Evolutionary conservation across 2,113 vertebrate species (phyloP), one percentile per base, ranked within the genome.

Genomic region (Platycercus adscitus): DNA sequence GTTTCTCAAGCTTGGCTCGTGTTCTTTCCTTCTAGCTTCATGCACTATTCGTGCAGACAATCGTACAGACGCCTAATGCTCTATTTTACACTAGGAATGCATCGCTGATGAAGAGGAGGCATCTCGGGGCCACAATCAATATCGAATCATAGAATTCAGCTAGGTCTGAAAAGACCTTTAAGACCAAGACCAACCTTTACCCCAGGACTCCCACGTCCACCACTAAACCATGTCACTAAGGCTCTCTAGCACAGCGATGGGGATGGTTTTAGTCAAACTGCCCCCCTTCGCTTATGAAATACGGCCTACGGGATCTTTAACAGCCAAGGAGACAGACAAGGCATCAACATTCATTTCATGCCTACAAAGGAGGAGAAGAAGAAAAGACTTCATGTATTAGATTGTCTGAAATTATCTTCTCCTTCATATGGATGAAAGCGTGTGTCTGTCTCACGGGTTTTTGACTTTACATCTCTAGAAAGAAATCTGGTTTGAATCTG

Each of bases 1-100:
- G 0, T 8, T 58, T 17, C 35, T n/a, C 6, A 0, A 20, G 49
- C 33, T n/a, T n/a, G 23, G 8, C 65, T 2, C 4, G 0, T 17
- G 37, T 19, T 18, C 6, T 47, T 28, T 24, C 35, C 53, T 33
- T 24, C 3, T 4, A 18, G 16, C 37, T 52, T 20, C 8, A 10
- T 39, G 16, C 25, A 7, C 29, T 2, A 1, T 17, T 14, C 2
- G 0, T 23, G 19, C 23, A 26, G 12, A 39, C 19, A 12, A 21
- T 7, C 43, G 2, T 24, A 21, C 5, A 2, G 9, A 11, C 1
- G 0, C 8, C 58, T 35, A 11, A 31, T 10, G 6, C 12, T 18
- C 5, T 49, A 18, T 47, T 43, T 44, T 4, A 9, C 21, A 6
- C 12, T 0, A 2, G 31, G 33, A 64, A 31, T 2, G 0, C 25